Percentiles rank a stretch among this genome's conserved stretches.
Evolutionary conservation across 2,888 invertebrate genomes (phyloP).

Genomic region (Tachystola acroxantha): DNA sequence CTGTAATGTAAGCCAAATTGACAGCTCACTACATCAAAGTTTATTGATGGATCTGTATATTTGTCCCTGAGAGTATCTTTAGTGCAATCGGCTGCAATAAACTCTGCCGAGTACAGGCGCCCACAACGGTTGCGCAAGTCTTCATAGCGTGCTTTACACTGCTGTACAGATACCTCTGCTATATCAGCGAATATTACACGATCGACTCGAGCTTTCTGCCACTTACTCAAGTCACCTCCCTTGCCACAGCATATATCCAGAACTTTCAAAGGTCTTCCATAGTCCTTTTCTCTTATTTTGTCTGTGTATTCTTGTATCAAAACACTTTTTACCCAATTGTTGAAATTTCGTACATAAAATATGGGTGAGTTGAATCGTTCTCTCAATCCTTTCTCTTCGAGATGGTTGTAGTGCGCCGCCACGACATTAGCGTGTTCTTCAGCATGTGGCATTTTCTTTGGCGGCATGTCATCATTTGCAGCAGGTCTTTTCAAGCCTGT

Average conservation of each 20-base stretch:
- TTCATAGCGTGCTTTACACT: constrained; percentile 91
- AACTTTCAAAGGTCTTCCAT: constrained; percentile 84
- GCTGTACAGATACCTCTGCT: constrained; percentile 93
- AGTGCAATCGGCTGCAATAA: constrained; percentile 95
- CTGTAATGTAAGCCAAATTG: constrained; percentile 99
- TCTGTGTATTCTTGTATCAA: constrained; percentile 90
- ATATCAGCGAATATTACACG: constrained; percentile 95
- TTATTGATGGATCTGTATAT: constrained; percentile 86
- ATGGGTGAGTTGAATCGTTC: constrained; percentile 93
- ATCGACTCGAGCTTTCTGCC: constrained; percentile 89
- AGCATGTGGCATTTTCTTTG: constrained; percentile 8
- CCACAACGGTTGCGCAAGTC: constrained; percentile 76
- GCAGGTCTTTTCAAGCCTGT: constrained; percentile 3
- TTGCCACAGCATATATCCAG: constrained; percentile 99
- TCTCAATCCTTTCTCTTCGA: constrained; percentile 89
- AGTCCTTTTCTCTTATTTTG: constrained; percentile 81
- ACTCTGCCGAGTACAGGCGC: constrained; percentile 89
- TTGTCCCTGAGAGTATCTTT: constrained; percentile 86
- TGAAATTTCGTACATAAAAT: constrained; percentile 96
- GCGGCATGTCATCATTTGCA: constrained; percentile 12
- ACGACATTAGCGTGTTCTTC: constrained; percentile 81
- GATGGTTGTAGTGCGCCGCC: constrained; percentile 95
- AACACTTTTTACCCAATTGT: constrained; percentile 99
- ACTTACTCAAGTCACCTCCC: constrained; percentile 98
- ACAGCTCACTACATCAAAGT: constrained; percentile 94